These are phyloP conservation scores for Intellagama lesueurii DNA, from an alignment of 2,797 vertebrate species.

Conservation along the genomic window DNA sequence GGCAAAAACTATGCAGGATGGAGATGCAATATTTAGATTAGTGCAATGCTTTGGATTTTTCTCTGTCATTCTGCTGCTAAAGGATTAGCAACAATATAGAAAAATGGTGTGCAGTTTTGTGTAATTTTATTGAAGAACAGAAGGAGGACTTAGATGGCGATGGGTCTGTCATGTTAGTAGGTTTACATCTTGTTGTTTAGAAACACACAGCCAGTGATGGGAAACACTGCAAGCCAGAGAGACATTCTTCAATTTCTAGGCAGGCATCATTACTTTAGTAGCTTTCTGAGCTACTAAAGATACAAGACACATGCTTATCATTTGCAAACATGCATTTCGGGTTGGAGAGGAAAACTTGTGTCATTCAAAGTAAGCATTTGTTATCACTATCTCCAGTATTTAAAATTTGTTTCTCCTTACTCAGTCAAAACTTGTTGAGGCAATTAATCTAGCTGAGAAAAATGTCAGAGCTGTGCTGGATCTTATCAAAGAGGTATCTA, in stretches of 20 bases:
- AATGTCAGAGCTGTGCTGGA: background rate
- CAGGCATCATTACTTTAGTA: background rate
- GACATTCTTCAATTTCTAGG: background rate
- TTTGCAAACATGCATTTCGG: too few relatives aligned
- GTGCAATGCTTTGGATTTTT: background rate
- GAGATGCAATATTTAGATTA: background rate
- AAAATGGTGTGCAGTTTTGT: background rate
- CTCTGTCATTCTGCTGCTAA: background rate
- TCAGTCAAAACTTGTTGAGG: background rate
- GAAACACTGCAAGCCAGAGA: background rate
- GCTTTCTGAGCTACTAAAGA: too few relatives aligned
- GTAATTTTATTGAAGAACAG: background rate
- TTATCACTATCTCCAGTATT: background rate
- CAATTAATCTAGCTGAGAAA: background rate
- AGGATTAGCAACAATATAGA: too few relatives aligned
- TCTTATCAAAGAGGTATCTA: background rate
- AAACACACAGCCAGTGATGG: background rate
- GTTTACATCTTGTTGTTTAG: background rate
- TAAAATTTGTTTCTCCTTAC: background rate
- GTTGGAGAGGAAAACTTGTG: too few relatives aligned
- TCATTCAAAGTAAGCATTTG: too few relatives aligned
- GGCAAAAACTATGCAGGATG: background rate
- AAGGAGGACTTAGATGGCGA: too few relatives aligned
- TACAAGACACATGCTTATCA: too few relatives aligned
- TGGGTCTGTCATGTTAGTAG: background rate